A percentile compares a stretch with the other conserved stretches of the same genome.
Conservation (phyloP, 2,113 vertebrate genomes). For the Atrichornis clamosus region DNA sequence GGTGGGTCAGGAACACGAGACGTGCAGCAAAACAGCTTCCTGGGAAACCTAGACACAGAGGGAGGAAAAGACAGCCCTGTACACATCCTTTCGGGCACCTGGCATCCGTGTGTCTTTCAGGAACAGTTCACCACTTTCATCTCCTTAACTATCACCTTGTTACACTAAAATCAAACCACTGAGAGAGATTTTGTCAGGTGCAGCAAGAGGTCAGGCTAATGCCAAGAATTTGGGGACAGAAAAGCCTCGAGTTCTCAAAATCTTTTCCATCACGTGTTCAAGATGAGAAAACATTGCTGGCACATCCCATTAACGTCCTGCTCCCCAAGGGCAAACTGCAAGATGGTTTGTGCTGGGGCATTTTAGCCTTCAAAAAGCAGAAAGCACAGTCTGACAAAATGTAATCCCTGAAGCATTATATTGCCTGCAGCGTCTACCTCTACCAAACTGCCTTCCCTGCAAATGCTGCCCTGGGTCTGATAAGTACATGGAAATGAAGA, state of each 20-base stretch:
- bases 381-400: neutral
- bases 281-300: neutral
- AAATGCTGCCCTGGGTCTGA: neutral
- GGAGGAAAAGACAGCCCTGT: neutral
- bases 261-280: neutral
- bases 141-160: neutral
- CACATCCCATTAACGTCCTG: neutral
- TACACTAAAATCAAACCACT: neutral
- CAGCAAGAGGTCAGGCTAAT: neutral
- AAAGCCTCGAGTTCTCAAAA: fast-evolving
- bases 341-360: neutral
- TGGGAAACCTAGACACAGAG: neutral
- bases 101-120: neutral
- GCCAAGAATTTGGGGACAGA: neutral
- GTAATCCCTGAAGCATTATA: neutral
- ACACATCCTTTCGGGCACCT: neutral
- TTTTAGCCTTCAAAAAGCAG: neutral
- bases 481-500: neutral
- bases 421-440: neutral
- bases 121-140: neutral
- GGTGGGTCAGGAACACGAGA: neutral
- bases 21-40: neutral
- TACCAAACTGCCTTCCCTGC: neutral
- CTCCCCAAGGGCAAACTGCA: neutral
- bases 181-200: neutral